Evolutionary conservation across 1,140 invertebrate genomes (phyloP).

Genomic region (Xylocopa sonorina): DNA sequence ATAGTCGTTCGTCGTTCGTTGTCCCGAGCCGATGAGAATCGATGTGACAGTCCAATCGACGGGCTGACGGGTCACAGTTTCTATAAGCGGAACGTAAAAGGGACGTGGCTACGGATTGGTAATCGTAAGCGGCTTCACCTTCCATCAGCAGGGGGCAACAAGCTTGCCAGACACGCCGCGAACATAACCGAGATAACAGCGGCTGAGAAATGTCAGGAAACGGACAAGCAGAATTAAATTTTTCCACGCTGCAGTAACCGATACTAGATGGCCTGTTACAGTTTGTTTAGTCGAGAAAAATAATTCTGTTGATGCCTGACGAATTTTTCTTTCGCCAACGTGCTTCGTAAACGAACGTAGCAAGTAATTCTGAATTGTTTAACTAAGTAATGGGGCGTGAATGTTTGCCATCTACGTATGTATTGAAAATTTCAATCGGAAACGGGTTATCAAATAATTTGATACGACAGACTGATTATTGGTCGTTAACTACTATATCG

Average conservation of each 20-base stretch:
- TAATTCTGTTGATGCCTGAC: too few relatives aligned
- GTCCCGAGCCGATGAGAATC: constrained; percentile 56
- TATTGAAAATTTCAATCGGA: too few relatives aligned
- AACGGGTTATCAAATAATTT: background rate
- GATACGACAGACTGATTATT: background rate
- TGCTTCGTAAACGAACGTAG: too few relatives aligned
- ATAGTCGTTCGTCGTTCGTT: constrained; percentile 1
- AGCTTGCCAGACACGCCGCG: constrained; percentile 51
- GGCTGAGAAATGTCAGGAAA: background rate
- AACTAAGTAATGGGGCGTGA: too few relatives aligned
- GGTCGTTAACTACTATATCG: background rate
- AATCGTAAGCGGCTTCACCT: constrained; percentile 54
- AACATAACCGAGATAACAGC: constrained; percentile 19
- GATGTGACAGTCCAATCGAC: constrained; percentile 65
- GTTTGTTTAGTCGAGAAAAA: too few relatives aligned
- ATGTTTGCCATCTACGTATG: too few relatives aligned
- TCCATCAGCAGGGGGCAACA: constrained; percentile 54
- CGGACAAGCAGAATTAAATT: background rate
- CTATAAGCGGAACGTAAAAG: constrained; percentile 46
- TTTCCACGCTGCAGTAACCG: background rate
- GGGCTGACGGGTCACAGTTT: constrained; percentile 54
- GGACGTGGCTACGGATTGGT: constrained; percentile 25
- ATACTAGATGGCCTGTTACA: too few relatives aligned
- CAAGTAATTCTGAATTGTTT: too few relatives aligned
- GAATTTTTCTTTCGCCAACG: background rate